These are phyloP conservation scores for Schlechtendalia chinensis DNA, from an alignment of 1,140 invertebrate species.

Conservation along the genomic window DNA sequence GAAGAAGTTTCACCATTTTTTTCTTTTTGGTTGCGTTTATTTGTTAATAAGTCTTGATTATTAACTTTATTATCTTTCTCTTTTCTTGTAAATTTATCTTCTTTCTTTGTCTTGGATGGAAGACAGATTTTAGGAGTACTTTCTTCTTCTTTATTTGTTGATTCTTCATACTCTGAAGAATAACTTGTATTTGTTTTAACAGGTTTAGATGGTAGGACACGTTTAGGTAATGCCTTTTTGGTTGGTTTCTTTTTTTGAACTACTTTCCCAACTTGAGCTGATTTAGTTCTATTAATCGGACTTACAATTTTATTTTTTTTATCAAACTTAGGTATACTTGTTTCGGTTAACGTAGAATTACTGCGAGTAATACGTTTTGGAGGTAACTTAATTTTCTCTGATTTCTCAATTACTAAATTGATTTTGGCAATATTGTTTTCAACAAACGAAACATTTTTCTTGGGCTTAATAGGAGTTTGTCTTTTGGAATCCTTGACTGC, in stretches of 20 bases:
- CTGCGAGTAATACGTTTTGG: not conserved
- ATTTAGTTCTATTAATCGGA: not conserved
- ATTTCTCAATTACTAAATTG: not conserved
- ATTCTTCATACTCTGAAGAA: conserved; percentile 17
- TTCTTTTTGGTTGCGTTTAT: not conserved
- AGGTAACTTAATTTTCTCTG: not conserved
- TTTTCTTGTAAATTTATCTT: not conserved
- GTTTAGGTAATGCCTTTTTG: not conserved
- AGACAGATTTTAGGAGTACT: too few relatives aligned
- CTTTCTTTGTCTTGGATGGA: not conserved
- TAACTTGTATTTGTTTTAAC: not conserved
- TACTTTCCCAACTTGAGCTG: not conserved
- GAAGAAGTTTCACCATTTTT: not conserved
- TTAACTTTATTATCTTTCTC: not conserved
- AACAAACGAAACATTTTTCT: not conserved
- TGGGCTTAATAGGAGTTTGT: not conserved
- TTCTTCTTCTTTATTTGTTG: not conserved
- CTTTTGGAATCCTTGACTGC: not conserved
- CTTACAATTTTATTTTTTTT: conserved; percentile 12
- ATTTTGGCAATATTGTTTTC: not conserved
- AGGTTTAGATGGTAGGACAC: conserved; percentile 12
- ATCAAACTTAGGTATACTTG: not conserved
- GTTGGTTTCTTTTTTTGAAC: not conserved
- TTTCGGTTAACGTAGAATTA: conserved; percentile 5
- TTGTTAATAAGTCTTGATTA: not conserved